phyloP scores from a whole-genome alignment of 2,888 invertebrate genomes.

The Cantharis rustica region DNA sequence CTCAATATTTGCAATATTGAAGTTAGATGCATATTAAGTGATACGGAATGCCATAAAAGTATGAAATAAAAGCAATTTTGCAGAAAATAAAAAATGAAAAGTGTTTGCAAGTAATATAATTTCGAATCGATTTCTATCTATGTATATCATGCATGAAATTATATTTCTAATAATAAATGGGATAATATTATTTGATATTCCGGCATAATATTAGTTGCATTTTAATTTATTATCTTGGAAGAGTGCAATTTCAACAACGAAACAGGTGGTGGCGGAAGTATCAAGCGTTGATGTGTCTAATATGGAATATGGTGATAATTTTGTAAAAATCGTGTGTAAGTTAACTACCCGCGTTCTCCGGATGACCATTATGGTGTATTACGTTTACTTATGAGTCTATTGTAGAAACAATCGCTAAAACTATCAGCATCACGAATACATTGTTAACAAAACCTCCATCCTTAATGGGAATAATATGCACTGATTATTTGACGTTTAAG shows the following conservation, averaged over 20 bases:
- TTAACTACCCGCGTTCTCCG: background rate
- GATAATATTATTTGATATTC: background rate
- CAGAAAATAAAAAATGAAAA: background rate
- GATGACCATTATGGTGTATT: conserved; percentile 1
- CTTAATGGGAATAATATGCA: conserved; percentile 24
- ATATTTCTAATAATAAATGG: background rate
- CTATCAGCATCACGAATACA: conserved; percentile 24
- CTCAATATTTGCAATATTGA: background rate
- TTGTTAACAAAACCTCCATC: conserved; percentile 15
- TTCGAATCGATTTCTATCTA: background rate
- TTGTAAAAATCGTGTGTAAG: background rate
- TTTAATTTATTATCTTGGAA: background rate
- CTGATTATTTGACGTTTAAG: conserved; percentile 21
- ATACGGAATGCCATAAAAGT: background rate
- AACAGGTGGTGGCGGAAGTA: background rate
- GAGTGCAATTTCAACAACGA: background rate
- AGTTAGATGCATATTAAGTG: background rate
- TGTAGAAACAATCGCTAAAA: conserved; percentile 14
- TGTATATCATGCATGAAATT: background rate
- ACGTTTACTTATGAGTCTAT: conserved; percentile 10
- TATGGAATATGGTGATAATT: background rate
- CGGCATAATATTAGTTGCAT: background rate
- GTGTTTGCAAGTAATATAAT: background rate
- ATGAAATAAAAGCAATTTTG: background rate
- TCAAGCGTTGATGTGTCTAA: background rate